A percentile compares a stretch with the other conserved stretches of the same genome.
phyloP scores from a whole-genome alignment of 2,113 vertebrate species.

The Peromyscus leucopus region DNA sequence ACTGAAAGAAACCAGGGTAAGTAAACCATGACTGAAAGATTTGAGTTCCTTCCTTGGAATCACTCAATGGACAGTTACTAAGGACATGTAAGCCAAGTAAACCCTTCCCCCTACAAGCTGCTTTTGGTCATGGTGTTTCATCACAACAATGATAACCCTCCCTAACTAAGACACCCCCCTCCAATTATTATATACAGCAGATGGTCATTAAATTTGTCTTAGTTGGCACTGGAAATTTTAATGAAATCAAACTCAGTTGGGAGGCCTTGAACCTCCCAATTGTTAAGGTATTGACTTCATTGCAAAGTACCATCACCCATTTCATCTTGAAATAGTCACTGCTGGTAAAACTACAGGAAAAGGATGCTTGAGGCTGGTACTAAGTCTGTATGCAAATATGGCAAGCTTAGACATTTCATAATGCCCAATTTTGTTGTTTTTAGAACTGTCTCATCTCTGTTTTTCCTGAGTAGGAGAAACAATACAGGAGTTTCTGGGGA shows the following conservation, averaged over 20 bases:
- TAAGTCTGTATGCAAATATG: slow-evolving; percentile 10
- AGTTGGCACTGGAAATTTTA: background rate
- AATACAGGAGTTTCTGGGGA: background rate
- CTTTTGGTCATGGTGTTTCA: background rate
- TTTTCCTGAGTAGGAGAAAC: background rate
- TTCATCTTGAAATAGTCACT: slow-evolving; percentile 24
- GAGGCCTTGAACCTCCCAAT: background rate
- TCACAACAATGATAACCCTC: background rate
- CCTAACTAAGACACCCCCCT: background rate
- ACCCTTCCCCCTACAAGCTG: background rate
- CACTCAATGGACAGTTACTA: background rate
- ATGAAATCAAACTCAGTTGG: background rate
- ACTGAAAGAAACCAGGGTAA: background rate
- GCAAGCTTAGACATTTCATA: background rate
- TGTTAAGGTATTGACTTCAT: background rate
- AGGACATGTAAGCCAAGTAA: background rate
- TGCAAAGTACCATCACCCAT: slow-evolving; percentile 14
- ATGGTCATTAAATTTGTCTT: background rate
- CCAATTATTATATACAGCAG: background rate
- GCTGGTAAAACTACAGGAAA: slow-evolving; percentile 1
- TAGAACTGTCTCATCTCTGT: background rate
- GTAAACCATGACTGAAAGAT: background rate
- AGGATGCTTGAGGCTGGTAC: background rate
- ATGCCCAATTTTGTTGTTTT: background rate
- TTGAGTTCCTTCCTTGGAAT: background rate